Evolutionary conservation across 2,888 invertebrate genomes (phyloP).

Genomic region (Drosophila histrio): DNA sequence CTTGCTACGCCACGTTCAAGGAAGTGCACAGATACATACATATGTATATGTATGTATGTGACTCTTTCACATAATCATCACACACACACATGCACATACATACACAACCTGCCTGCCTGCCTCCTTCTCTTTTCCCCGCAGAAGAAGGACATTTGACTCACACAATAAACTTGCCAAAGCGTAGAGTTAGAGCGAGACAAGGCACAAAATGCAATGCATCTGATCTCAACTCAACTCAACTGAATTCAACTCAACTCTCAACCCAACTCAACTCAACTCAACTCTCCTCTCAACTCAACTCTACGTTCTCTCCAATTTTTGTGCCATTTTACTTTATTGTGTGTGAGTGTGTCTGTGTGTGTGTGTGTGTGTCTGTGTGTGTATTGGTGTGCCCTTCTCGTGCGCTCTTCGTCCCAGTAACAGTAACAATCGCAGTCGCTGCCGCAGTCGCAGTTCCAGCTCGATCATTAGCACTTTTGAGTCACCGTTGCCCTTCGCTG

Average conservation of each 20-base stretch:
- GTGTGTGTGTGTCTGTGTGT: conserved; percentile 5
- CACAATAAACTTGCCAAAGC: conserved; percentile 30
- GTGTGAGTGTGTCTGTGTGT: conserved; percentile 11
- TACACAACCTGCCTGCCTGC: no score
- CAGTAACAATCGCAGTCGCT: conserved; percentile 22
- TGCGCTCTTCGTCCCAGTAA: conserved; percentile 43
- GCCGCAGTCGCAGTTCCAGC: conserved; percentile 17
- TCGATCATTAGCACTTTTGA: conserved; percentile 68
- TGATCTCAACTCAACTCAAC: conserved; percentile 25
- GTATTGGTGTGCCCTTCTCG: conserved; percentile 31
- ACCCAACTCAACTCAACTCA: conserved; percentile 12
- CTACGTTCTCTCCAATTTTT: conserved; percentile 24
- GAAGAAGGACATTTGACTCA: conserved; percentile 80
- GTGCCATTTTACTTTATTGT: conserved; percentile 23
- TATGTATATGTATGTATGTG: not conserved
- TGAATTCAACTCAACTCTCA: not conserved
- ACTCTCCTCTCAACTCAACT: conserved; percentile 15
- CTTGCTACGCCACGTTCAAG: no score
- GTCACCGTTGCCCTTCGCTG: conserved; percentile 64
- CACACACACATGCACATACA: no score
- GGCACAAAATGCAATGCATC: conserved; percentile 26
- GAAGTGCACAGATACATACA: conserved; percentile 27
- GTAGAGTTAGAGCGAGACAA: not conserved
- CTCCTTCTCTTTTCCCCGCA: no score
- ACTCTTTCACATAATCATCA: not conserved